A percentile compares a stretch with the other conserved stretches of the same genome.
These are phyloP conservation scores for Rhynchomys soricoides DNA, from an alignment of 2,113 vertebrate genomes.

Conservation along the genomic window DNA sequence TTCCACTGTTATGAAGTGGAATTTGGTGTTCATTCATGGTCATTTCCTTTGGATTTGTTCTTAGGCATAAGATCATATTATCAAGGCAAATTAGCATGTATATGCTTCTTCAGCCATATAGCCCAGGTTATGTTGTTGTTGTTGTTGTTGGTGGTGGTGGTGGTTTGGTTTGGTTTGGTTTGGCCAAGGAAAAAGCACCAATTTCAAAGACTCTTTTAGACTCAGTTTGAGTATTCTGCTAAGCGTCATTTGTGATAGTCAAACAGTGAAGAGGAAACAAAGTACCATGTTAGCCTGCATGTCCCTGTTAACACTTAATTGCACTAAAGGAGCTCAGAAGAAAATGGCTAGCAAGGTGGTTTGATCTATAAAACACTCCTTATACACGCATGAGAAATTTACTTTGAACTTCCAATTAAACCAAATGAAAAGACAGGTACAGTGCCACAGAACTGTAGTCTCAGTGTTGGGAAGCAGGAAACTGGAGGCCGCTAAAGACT, in stretches of 20 bases:
- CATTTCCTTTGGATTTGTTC: neutral
- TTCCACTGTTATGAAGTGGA: neutral
- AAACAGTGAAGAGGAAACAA: neutral
- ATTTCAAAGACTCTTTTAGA: neutral
- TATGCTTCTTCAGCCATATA: neutral
- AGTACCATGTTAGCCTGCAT: neutral
- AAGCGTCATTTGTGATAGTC: neutral
- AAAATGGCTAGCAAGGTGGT: neutral
- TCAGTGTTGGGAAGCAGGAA: neutral
- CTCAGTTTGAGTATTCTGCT: neutral
- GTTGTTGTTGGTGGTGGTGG: neutral
- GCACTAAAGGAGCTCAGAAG: neutral
- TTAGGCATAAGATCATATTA: neutral
- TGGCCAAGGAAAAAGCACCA: neutral
- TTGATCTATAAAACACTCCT: neutral
- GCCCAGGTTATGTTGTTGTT: neutral
- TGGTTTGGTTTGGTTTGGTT: neutral
- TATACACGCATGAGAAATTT: neutral
- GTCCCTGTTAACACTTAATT: neutral
- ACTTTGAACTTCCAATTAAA: neutral
- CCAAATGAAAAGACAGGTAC: neutral
- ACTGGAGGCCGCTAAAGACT: neutral
- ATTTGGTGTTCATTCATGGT: neutral
- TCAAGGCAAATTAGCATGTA: neutral
- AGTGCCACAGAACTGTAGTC: too few relatives aligned